Evolutionary conservation across 2,113 vertebrate genomes (phyloP).

Genomic region (Tonatia bakeri): DNA sequence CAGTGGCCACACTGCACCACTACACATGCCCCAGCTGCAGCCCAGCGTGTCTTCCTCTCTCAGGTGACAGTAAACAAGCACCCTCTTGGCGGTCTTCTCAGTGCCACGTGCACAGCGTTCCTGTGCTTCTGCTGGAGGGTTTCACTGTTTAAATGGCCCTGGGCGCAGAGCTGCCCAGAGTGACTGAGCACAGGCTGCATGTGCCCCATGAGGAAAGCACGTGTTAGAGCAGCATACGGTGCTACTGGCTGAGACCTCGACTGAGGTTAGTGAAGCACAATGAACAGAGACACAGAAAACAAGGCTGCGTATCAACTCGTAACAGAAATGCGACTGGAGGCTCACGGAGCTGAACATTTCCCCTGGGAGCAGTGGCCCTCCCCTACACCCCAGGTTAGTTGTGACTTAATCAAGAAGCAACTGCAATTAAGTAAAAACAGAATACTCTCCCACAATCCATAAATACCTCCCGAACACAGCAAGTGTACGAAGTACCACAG

Average conservation of each 20-base stretch:
- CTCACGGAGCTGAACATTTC: fast-evolving
- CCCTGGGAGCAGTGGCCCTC: not conserved
- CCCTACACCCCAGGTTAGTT: not conserved
- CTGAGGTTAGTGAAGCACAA: not conserved
- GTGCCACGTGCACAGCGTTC: not conserved
- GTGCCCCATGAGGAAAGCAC: not conserved
- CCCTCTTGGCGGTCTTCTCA: not conserved
- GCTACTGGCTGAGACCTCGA: not conserved
- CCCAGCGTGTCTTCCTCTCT: not conserved
- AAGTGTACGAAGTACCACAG: not conserved
- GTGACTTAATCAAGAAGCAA: not conserved
- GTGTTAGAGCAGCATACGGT: not conserved
- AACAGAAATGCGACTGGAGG: not conserved
- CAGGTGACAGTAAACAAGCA: not conserved
- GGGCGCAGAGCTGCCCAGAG: not conserved
- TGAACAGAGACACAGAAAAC: not conserved
- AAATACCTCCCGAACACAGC: not conserved
- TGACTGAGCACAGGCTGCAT: not conserved
- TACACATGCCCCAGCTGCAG: not conserved
- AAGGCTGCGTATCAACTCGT: not conserved
- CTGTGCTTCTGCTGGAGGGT: not conserved
- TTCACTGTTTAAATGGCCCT: not conserved
- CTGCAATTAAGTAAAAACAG: not conserved
- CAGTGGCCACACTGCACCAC: not conserved
- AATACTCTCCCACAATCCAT: not conserved